Percentiles rank a stretch among this genome's conserved stretches.
Evolutionary conservation across 2,797 vertebrate genomes (phyloP).

Genomic region (Melanotaenia pygmaea): DNA sequence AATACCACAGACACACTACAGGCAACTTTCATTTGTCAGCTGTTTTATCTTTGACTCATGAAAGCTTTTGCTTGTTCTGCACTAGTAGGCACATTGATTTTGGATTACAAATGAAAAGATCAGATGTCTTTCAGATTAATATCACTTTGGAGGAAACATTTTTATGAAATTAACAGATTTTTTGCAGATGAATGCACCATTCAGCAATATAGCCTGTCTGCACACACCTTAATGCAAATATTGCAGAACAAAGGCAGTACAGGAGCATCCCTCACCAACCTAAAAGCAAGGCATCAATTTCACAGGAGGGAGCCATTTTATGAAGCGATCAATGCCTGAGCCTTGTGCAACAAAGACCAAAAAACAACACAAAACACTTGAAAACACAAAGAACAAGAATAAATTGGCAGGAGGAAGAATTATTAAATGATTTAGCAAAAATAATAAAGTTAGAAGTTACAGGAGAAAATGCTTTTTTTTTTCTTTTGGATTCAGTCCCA

Average conservation of each 20-base stretch:
- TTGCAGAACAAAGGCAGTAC: slow-evolving; percentile 25
- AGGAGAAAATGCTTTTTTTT: background rate
- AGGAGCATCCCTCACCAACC: slow-evolving; percentile 7
- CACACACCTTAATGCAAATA: slow-evolving; percentile 34
- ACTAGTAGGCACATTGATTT: background rate
- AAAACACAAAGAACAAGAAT: slow-evolving; percentile 10
- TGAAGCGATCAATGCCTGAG: slow-evolving; percentile 45
- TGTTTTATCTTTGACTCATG: slow-evolving; percentile 22
- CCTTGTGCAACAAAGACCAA: slow-evolving; percentile 27
- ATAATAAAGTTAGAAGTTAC: slow-evolving; percentile 8
- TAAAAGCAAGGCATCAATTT: slow-evolving; percentile 54
- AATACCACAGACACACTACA: background rate
- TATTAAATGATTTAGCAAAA: background rate
- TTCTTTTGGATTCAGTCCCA: no score
- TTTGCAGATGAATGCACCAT: slow-evolving; percentile 14
- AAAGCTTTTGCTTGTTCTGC: background rate
- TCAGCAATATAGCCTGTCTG: slow-evolving; percentile 11
- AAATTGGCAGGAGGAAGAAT: background rate
- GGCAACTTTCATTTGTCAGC: background rate
- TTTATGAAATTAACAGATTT: slow-evolving; percentile 18
- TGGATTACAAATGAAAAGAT: slow-evolving; percentile 18
- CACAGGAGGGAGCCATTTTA: slow-evolving; percentile 43
- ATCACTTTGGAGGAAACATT: background rate
- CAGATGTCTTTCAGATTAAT: slow-evolving; percentile 12
- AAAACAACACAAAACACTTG: slow-evolving; percentile 13